Base-by-base conservation (phyloP, 2,888 invertebrate species). In the Drosophila paracracens region DNA sequence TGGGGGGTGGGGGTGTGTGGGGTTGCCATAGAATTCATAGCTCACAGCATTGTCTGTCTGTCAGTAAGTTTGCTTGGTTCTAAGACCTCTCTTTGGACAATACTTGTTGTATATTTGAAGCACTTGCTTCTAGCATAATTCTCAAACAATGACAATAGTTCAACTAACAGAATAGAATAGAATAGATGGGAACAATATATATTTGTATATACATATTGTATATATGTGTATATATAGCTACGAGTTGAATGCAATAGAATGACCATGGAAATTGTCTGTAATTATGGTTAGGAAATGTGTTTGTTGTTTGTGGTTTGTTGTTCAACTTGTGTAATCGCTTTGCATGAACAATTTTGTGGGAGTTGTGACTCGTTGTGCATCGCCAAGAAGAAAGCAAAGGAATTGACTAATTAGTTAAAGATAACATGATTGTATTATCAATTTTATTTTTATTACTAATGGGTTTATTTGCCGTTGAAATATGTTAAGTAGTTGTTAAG, bases 91-190 rank as follows among this genome's bases (percentile, higher is more conserved):
- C 56, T 60, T 68, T 43, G 66, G 75, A 78, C 78, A 78, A 71
- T 78, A 71, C 74, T 78, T 70, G 57, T 18, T 57, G 35, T 36
- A 61, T 51, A 56, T 48, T 64, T 74, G 73, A 71, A 64, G 82
- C 65, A 61, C 46, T 60, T 48, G 52, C 63, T 73, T 76, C 79
- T 67, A 82, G 79, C 82, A 84, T 80, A 82, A 87, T 84, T 84
- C 81, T 65, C 74, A 76, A 80, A 87, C 84, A 84, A 82, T 80
- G 88, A 82, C 84, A 84, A 87, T 80, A 80, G 70, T 73, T 72
- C 61, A 62, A 68, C 64, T 52, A 73, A 75, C 69, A 77, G 61
- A 76, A 70, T 51, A 54, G 68, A 68, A 70, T 43, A 25, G 54
- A 60, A 73, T 71, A 50, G 51, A 40, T 54, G 36, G 35, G 60